Conservation (phyloP, 2,797 vertebrate genomes). For the Neosalanx taihuensis region DNA sequence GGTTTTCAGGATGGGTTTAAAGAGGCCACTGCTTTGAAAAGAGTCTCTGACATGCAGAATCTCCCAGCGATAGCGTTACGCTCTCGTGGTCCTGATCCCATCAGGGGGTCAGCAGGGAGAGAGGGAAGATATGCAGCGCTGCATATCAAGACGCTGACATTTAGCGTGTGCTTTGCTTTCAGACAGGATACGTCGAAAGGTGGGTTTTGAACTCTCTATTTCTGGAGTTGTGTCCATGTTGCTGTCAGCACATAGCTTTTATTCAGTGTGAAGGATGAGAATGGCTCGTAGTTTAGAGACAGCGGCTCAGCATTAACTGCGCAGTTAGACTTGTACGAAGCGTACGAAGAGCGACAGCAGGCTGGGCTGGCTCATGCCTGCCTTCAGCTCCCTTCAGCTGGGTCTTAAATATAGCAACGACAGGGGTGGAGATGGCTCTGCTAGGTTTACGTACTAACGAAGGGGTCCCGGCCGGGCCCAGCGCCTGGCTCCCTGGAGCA, state of each 20-base stretch:
- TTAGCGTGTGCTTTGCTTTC: conserved; percentile 2
- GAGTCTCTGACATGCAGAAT: conserved; percentile 25
- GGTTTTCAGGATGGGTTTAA: neutral
- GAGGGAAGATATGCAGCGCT: conserved; percentile 11
- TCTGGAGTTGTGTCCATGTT: conserved; percentile 35
- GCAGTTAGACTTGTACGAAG: conserved; percentile 57
- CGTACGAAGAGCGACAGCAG: conserved; percentile 43
- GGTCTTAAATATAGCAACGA: neutral
- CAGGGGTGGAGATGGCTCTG: conserved; percentile 4
- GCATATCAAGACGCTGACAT: neutral
- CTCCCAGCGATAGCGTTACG: neutral
- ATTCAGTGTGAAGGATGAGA: neutral
- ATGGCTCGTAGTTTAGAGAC: conserved; percentile 7
- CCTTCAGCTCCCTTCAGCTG: conserved; percentile 22
- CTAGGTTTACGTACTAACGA: conserved; percentile 14
- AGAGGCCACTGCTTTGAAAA: conserved; percentile 1
- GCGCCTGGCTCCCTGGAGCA: conserved; percentile 9
- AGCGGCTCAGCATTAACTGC: neutral
- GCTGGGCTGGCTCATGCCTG: conserved; percentile 56
- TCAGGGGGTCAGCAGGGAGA: conserved; percentile 1
- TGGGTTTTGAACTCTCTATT: conserved; percentile 57
- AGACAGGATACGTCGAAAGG: conserved; percentile 52
- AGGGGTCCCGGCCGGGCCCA: conserved; percentile 6
- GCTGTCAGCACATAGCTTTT: conserved; percentile 10
- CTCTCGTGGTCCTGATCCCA: conserved; percentile 11